Evolutionary conservation across 2,888 invertebrate species (phyloP).

Genomic region (Thalpophila matura): DNA sequence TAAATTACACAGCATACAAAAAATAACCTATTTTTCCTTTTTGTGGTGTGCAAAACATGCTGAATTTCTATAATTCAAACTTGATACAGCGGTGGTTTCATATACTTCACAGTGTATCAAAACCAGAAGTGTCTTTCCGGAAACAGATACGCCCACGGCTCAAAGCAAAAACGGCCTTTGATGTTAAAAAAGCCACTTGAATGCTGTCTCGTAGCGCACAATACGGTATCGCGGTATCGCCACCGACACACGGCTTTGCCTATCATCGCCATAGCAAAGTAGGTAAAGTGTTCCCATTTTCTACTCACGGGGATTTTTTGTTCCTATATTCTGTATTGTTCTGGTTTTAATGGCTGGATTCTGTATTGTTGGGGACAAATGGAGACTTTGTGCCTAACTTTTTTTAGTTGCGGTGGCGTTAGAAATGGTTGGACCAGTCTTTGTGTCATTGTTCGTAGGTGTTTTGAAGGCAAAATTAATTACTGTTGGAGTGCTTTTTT

Average conservation of each 20-base stretch:
- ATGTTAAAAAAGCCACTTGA: constrained; percentile 82
- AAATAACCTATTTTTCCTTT: too few species aligned
- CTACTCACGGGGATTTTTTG: constrained; percentile 50
- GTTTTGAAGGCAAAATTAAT: background rate
- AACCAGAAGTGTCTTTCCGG: constrained; percentile 52
- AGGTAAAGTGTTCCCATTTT: constrained; percentile 62
- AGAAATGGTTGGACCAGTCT: constrained; percentile 9
- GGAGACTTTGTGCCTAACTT: constrained; percentile 26
- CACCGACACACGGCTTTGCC: constrained; percentile 49
- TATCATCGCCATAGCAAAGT: constrained; percentile 58
- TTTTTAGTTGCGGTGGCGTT: constrained; percentile 31
- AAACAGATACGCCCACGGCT: constrained; percentile 59
- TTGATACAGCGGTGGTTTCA: background rate
- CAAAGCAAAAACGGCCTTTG: constrained; percentile 78
- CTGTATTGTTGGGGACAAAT: constrained; percentile 49
- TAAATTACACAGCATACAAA: too few species aligned
- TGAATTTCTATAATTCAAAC: background rate
- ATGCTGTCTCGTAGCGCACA: constrained; percentile 72
- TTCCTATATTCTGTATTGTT: constrained; percentile 49
- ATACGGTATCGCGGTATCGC: constrained; percentile 65
- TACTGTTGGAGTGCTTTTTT: background rate
- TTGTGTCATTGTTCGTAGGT: constrained; percentile 1
- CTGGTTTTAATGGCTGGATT: constrained; percentile 51
- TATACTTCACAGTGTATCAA: constrained; percentile 26
- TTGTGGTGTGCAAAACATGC: too few species aligned